Percentiles rank a stretch among this genome's conserved stretches.
These are phyloP conservation scores for Drosophila jambulina DNA, from an alignment of 1,140 invertebrate species.

Conservation along the genomic window DNA sequence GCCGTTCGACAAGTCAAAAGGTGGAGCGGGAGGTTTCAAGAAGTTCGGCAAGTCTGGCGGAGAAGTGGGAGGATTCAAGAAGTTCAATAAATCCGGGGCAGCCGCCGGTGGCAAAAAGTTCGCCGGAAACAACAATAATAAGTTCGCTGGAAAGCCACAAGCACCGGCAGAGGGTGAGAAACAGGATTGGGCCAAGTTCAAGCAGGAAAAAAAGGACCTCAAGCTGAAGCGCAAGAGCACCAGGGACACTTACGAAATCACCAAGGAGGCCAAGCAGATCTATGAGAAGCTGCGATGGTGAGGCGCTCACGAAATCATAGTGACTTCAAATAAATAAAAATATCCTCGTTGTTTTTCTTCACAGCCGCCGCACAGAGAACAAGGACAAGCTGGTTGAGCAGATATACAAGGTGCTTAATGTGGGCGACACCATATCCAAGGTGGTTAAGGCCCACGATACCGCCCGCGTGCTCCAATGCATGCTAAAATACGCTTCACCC, in stretches of 20 bases:
- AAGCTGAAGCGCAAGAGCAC: conserved; percentile 87
- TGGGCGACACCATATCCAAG: conserved; percentile 89
- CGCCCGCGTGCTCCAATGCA: conserved; percentile 94
- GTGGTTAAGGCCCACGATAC: conserved; percentile 95
- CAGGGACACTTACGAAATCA: conserved; percentile 89
- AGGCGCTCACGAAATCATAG: conserved; percentile 25
- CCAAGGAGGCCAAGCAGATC: conserved; percentile 90
- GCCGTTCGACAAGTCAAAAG: conserved; percentile 7
- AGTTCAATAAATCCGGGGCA: conserved; percentile 7
- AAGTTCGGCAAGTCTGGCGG: conserved; percentile 14
- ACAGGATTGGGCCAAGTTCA: conserved; percentile 90
- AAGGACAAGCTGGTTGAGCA: conserved; percentile 89
- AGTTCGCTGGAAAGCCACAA: conserved; percentile 31
- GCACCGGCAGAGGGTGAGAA: conserved; percentile 82
- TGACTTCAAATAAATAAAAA: background rate
- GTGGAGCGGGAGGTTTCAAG: conserved; percentile 4
- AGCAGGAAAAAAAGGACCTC: conserved; percentile 90
- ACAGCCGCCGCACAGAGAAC: conserved; percentile 86
- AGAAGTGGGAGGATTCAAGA: background rate
- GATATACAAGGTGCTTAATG: conserved; percentile 89
- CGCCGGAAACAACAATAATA: conserved; percentile 26
- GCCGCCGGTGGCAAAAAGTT: conserved; percentile 9
- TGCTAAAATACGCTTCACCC: conserved; percentile 90
- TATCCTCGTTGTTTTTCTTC: background rate
- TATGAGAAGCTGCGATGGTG: conserved; percentile 91